Conservation (phyloP, 1,140 invertebrate species). For the Ostrea denselamellosa region DNA sequence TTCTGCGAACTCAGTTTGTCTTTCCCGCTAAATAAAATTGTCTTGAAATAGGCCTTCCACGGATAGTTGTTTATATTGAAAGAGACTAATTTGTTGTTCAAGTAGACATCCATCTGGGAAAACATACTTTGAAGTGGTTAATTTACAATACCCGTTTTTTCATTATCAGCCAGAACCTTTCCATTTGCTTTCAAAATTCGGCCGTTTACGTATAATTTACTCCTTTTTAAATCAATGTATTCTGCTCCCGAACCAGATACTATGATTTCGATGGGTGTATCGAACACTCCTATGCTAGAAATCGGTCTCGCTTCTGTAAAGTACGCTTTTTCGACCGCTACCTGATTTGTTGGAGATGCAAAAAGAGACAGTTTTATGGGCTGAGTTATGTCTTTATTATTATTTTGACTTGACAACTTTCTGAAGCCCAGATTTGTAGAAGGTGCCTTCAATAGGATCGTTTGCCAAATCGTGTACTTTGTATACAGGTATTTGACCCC, state of each 20-base stretch:
- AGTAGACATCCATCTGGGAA: conserved; percentile 55
- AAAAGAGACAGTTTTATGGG: conserved; percentile 47
- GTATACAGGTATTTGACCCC: conserved; percentile 46
- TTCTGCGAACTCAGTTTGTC: conserved; percentile 47
- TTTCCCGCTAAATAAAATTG: conserved; percentile 42
- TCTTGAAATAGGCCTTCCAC: conserved; percentile 55
- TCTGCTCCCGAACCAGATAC: conserved; percentile 51
- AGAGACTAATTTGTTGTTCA: conserved; percentile 58
- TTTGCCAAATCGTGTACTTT: conserved; percentile 44
- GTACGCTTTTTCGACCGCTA: conserved; percentile 50
- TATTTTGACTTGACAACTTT: conserved; percentile 29
- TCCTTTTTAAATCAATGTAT: conserved; percentile 54
- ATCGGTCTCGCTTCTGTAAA: conserved; percentile 40
- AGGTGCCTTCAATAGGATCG: conserved; percentile 47
- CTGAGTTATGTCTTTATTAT: conserved; percentile 46
- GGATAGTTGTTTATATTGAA: conserved; percentile 53
- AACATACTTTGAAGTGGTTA: conserved; percentile 50
- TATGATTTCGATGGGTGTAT: conserved; percentile 53
- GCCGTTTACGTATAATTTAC: conserved; percentile 46
- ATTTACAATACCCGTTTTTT: conserved; percentile 53
- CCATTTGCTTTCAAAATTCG: conserved; percentile 52
- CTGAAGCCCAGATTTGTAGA: conserved; percentile 52
- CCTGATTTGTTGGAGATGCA: conserved; percentile 49
- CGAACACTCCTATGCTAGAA: conserved; percentile 3
- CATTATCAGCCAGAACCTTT: conserved; percentile 24